Evolutionary conservation across 2,797 vertebrate species (phyloP).

Genomic region (Chiroxiphia lanceolata): DNA sequence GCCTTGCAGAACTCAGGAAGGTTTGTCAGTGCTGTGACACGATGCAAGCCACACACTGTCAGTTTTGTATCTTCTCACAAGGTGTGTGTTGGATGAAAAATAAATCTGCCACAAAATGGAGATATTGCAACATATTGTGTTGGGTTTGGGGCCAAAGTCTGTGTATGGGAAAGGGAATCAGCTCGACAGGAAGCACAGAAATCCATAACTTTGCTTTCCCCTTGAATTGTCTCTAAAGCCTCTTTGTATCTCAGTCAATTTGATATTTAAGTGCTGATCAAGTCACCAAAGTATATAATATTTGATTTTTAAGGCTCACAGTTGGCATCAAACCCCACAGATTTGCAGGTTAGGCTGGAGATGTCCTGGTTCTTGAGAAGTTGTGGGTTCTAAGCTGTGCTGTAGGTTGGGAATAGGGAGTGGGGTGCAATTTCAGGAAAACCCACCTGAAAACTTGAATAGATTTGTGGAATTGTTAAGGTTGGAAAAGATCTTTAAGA

Average conservation of each 20-base stretch:
- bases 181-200: not conserved
- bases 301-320: not conserved
- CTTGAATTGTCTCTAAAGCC: not conserved
- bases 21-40: not conserved
- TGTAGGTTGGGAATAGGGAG: fast-evolving
- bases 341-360: not conserved
- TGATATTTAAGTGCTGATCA: not conserved
- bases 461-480: fast-evolving
- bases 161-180: not conserved
- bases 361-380: not conserved
- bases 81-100: not conserved
- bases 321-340: not conserved
- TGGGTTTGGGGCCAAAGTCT: not conserved
- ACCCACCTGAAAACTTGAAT: fast-evolving
- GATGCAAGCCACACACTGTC: not conserved
- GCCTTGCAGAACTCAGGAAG: not conserved
- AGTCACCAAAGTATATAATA: not conserved
- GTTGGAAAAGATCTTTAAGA: not conserved
- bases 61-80: not conserved
- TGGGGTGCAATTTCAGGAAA: not conserved
- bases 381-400: not conserved
- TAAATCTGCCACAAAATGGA: not conserved
- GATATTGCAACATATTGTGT: fast-evolving
- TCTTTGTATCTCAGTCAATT: not conserved
- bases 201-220: not conserved